Conservation (phyloP, 92 coral and sea anemone genomes). For the Hydrozoanthus gracilis region DNA sequence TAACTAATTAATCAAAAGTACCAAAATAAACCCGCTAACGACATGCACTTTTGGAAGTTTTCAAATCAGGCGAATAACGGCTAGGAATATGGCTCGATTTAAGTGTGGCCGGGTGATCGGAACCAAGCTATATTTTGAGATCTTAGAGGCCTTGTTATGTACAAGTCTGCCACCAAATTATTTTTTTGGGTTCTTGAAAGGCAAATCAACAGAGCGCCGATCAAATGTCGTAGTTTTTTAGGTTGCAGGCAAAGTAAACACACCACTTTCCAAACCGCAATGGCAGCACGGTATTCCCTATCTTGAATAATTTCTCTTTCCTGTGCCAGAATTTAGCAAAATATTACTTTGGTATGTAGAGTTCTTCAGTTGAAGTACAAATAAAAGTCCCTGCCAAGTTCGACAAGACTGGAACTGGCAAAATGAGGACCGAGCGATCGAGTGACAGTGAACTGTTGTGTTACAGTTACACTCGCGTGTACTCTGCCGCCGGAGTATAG, state of each 20-base stretch:
- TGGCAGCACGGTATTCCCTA: slow-evolving; percentile 23
- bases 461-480: not conserved
- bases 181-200: slow-evolving; percentile 23
- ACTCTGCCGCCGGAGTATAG: slow-evolving; percentile 7
- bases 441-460: slow-evolving; percentile 4
- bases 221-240: slow-evolving; percentile 13
- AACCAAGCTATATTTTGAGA: slow-evolving; percentile 9
- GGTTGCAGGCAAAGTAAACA: slow-evolving; percentile 24
- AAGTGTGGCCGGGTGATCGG: slow-evolving; percentile 12
- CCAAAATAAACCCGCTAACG: slow-evolving; percentile 12
- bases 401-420: slow-evolving; percentile 9
- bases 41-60: slow-evolving; percentile 17
- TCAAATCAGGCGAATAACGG: slow-evolving; percentile 12
- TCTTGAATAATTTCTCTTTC: not conserved
- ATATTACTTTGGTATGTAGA: slow-evolving; percentile 2
- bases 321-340: not conserved
- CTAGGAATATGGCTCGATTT: slow-evolving; percentile 14
- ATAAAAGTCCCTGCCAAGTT: not conserved
- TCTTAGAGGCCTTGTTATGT: slow-evolving; percentile 15
- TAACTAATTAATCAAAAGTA: slow-evolving; percentile 20
- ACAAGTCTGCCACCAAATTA: slow-evolving; percentile 20
- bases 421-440: slow-evolving; percentile 10
- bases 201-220: slow-evolving; percentile 11
- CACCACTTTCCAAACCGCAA: slow-evolving; percentile 12
- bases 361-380: slow-evolving; percentile 9